phyloP scores from a whole-genome alignment of 2,888 invertebrate genomes.

The Orthosia gothica region DNA sequence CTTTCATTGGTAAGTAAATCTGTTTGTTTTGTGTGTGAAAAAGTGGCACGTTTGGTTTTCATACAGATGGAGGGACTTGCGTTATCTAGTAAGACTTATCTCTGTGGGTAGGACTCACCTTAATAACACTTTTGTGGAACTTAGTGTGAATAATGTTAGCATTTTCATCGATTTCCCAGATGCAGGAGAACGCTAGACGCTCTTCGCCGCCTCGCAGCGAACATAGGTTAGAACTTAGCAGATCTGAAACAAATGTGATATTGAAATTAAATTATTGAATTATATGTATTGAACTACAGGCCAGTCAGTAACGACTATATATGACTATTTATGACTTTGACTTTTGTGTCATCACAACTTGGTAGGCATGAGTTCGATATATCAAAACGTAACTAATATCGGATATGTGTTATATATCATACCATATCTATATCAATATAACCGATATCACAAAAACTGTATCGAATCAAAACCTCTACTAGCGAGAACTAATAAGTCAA shows the following conservation, averaged over 20 bases:
- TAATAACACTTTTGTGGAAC: constrained; percentile 98
- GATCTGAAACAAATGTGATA: constrained; percentile 90
- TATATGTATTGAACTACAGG: neutral
- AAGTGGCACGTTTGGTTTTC: too few species aligned
- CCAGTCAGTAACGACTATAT: neutral
- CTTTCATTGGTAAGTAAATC: too few species aligned
- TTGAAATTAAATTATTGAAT: neutral
- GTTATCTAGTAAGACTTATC: too few species aligned
- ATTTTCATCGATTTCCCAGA: constrained; percentile 97
- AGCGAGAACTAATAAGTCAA: too few species aligned
- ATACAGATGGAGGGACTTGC: too few species aligned
- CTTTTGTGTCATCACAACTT: neutral
- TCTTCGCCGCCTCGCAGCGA: constrained; percentile 98
- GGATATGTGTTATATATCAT: too few species aligned
- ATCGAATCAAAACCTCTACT: too few species aligned
- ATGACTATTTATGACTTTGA: neutral
- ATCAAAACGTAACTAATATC: too few species aligned
- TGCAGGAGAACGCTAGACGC: constrained; percentile 98
- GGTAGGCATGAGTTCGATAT: too few species aligned
- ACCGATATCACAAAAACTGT: too few species aligned
- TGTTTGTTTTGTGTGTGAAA: too few species aligned
- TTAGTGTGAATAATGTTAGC: constrained; percentile 95
- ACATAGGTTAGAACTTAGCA: constrained; percentile 98
- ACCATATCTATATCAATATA: too few species aligned
- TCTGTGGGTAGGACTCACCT: constrained; percentile 77